Conservation (phyloP, 2,888 invertebrate genomes). For the Petrolisthes manimaculis region DNA sequence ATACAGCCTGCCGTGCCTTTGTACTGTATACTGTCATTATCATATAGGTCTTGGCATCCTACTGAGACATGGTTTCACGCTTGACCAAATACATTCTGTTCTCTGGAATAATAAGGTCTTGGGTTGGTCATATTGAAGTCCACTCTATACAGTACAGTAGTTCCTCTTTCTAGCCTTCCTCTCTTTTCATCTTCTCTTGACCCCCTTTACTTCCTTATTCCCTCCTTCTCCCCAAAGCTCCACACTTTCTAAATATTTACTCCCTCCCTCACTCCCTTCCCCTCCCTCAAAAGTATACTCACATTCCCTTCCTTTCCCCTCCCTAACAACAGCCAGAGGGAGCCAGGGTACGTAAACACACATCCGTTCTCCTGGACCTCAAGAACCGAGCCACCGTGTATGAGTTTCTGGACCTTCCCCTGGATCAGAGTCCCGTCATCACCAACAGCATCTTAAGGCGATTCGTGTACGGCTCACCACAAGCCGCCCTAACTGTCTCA, state of each 20-base stretch:
- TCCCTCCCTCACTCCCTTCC: background rate
- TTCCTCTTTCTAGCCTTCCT: background rate
- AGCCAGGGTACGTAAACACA: conserved; percentile 73
- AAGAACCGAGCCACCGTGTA: conserved; percentile 72
- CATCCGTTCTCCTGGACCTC: conserved; percentile 73
- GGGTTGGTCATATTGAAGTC: no score
- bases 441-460: conserved; percentile 72
- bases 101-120: no score
- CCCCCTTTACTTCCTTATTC: background rate
- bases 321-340: conserved; percentile 71
- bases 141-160: no score
- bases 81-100: no score
- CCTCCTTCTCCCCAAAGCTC: background rate
- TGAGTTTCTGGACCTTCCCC: conserved; percentile 73
- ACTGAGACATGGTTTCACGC: no score
- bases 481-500: conserved; percentile 70
- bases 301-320: background rate
- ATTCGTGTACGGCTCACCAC: conserved; percentile 74
- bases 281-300: background rate
- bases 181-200: background rate
- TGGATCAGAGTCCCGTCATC: conserved; percentile 73
- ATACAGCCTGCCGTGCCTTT: no score
- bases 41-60: no score
- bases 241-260: no score
- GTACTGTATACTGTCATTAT: no score